Conservation (phyloP, 2,797 vertebrate species). For the Mormyrops boulengeri region DNA sequence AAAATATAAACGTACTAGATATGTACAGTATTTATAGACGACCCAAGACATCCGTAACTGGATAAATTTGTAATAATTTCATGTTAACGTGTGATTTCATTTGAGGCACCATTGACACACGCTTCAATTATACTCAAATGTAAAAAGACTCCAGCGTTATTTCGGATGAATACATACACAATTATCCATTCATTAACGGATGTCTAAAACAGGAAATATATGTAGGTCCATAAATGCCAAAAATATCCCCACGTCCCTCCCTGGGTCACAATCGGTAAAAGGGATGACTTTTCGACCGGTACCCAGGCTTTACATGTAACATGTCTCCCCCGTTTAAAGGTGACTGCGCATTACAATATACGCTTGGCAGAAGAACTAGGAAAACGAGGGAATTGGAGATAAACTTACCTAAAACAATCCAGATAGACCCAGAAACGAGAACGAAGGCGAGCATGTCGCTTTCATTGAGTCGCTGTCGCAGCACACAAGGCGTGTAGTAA, state of each 20-base stretch:
- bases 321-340: slow-evolving; percentile 14
- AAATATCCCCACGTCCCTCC: neutral
- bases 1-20: neutral
- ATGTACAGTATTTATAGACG: neutral
- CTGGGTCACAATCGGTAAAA: neutral
- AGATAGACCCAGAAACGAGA: slow-evolving; percentile 68
- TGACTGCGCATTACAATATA: neutral
- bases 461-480: slow-evolving; percentile 58
- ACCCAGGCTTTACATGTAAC: neutral
- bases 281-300: neutral
- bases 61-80: neutral
- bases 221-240: neutral
- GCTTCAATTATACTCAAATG: neutral
- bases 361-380: neutral
- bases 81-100: neutral
- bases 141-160: neutral
- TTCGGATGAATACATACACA: neutral
- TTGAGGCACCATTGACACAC: neutral
- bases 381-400: neutral
- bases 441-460: slow-evolving; percentile 73
- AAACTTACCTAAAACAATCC: slow-evolving; percentile 71
- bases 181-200: neutral
- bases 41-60: neutral
- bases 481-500: slow-evolving; percentile 44
- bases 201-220: neutral